Conservation (phyloP, 2,888 invertebrate species). For the Chesias legatella region DNA sequence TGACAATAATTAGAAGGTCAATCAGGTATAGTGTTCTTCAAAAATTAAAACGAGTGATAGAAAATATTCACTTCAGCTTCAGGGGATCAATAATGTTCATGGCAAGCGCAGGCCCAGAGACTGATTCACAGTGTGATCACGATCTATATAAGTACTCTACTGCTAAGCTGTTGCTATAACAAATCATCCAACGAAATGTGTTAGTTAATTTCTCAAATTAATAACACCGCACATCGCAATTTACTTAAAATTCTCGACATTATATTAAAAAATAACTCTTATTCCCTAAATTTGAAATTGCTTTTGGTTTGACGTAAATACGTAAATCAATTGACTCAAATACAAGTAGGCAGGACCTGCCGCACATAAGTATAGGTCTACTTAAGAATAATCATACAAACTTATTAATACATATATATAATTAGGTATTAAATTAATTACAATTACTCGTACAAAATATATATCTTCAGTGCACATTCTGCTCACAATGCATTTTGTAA, state of each 20-base stretch:
- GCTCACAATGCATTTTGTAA: conserved; percentile 27
- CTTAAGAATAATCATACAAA: conserved; percentile 60
- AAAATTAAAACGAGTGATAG: too few relatives aligned
- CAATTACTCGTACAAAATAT: conserved; percentile 66
- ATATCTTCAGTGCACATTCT: conserved; percentile 57
- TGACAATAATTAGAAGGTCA: too few relatives aligned
- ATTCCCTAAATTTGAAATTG: conserved; percentile 60
- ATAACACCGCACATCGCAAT: conserved; percentile 19
- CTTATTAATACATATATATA: conserved; percentile 51
- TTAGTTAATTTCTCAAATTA: conserved; percentile 15
- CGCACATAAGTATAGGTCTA: conserved; percentile 38
- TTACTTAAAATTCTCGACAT: conserved; percentile 38
- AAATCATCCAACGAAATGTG: conserved; percentile 34
- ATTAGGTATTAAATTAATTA: conserved; percentile 61
- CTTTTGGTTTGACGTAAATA: conserved; percentile 55
- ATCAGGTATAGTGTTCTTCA: too few relatives aligned
- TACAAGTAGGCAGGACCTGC: conserved; percentile 41
- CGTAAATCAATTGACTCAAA: conserved; percentile 66
- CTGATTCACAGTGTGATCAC: conserved; percentile 9
- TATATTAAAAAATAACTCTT: conserved; percentile 52
- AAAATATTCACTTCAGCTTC: too few relatives aligned
- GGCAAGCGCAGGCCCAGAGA: background rate
- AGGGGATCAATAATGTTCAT: too few relatives aligned
- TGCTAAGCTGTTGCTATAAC: conserved; percentile 48
- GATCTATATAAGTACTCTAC: conserved; percentile 36